phyloP scores from a whole-genome alignment of 2,113 vertebrate genomes.

The Pimephales promelas region DNA sequence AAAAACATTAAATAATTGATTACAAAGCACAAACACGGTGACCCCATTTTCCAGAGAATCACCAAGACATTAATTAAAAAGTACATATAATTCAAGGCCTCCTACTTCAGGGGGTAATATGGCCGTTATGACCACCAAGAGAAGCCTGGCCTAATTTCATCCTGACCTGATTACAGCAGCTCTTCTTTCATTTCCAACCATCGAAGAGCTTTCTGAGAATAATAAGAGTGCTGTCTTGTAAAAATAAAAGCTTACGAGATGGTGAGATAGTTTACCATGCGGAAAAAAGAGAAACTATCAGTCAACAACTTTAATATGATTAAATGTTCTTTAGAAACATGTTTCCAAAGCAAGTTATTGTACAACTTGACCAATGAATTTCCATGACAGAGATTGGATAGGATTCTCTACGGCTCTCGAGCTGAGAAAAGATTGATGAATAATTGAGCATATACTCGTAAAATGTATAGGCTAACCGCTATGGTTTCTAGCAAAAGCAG shows the following conservation, averaged over 20 bases:
- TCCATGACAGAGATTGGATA: not conserved
- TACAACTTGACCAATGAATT: not conserved
- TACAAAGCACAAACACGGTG: constrained; percentile 47
- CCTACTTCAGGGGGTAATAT: constrained; percentile 27
- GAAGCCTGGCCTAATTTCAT: constrained; percentile 63
- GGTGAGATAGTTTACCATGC: not conserved
- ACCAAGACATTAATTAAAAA: constrained; percentile 60
- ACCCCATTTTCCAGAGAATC: constrained; percentile 48
- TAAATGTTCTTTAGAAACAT: not conserved
- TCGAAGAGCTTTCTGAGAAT: constrained; percentile 36
- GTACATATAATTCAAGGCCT: constrained; percentile 58
- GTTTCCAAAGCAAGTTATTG: not conserved
- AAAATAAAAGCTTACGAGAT: not conserved
- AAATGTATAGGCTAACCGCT: not conserved
- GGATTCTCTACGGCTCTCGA: not conserved
- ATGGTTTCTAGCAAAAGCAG: not conserved
- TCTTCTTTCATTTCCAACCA: constrained; percentile 53
- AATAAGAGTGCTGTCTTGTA: not conserved
- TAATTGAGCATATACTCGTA: not conserved
- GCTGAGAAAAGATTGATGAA: not conserved
- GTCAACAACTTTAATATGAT: not conserved
- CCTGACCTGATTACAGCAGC: constrained; percentile 67
- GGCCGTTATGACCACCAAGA: constrained; percentile 36
- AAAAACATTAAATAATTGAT: constrained; percentile 62
- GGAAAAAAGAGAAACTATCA: not conserved